Conservation (phyloP, 2,888 invertebrate genomes). For the Tryphoninae sp. region DNA sequence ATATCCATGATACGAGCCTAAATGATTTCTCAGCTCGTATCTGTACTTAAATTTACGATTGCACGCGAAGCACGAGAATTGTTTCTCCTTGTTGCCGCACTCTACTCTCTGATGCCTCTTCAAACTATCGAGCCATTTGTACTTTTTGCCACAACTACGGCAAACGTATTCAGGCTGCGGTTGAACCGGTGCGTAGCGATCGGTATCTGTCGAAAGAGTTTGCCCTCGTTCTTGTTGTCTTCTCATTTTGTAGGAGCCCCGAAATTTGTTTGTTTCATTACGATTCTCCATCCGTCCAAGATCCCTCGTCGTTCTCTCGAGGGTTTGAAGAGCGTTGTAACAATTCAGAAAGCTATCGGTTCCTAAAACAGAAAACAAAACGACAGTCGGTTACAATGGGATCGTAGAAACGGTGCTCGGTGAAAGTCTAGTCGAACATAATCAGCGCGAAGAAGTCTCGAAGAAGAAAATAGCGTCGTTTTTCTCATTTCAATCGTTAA, state of each 20-base stretch:
- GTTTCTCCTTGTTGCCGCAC: slow-evolving; percentile 80
- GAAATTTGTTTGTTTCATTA: slow-evolving; percentile 22
- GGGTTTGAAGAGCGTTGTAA: slow-evolving; percentile 70
- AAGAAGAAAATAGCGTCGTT: not conserved
- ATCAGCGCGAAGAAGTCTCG: not conserved
- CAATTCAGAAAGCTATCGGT: slow-evolving; percentile 60
- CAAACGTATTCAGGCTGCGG: slow-evolving; percentile 72
- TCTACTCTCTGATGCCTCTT: slow-evolving; percentile 81
- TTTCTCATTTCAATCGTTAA: not conserved
- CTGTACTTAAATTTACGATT: slow-evolving; percentile 80
- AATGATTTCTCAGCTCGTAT: slow-evolving; percentile 80
- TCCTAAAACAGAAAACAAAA: slow-evolving; percentile 61
- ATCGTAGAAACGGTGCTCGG: not conserved
- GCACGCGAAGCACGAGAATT: slow-evolving; percentile 79
- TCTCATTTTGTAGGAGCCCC: not conserved
- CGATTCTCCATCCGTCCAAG: slow-evolving; percentile 29
- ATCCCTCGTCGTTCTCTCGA: slow-evolving; percentile 67
- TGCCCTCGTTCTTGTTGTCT: not conserved
- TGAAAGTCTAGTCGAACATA: not conserved
- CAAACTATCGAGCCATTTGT: slow-evolving; percentile 80
- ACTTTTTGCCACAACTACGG: slow-evolving; percentile 77
- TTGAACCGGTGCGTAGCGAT: slow-evolving; percentile 41
- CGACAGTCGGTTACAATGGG: slow-evolving; percentile 15
- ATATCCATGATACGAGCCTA: slow-evolving; percentile 70
- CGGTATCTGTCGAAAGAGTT: slow-evolving; percentile 15